Evolutionary conservation across 1,140 invertebrate species (phyloP).

Genomic region (Brachionus sp.): DNA sequence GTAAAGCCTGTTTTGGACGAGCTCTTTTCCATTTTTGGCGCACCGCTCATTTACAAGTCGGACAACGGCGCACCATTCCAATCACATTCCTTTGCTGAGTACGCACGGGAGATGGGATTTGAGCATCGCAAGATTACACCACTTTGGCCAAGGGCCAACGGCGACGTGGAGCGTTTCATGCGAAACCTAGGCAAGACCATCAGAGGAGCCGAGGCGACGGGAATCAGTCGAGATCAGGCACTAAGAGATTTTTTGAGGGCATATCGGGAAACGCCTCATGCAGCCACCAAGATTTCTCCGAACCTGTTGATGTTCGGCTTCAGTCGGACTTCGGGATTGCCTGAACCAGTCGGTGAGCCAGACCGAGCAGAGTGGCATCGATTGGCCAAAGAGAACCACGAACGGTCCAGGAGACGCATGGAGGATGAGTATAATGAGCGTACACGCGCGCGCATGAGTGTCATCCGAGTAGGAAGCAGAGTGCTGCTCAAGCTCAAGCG

Average conservation of each 20-base stretch:
- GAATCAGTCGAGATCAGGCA: neutral
- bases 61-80: slow-evolving; percentile 48
- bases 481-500: neutral
- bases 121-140: slow-evolving; percentile 47
- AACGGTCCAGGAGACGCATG: neutral
- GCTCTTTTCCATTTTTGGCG: slow-evolving; percentile 47
- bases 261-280: neutral
- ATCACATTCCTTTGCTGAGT: slow-evolving; percentile 42
- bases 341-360: neutral
- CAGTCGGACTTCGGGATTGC: neutral
- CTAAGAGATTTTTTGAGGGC: neutral
- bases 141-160: slow-evolving; percentile 46
- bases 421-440: neutral
- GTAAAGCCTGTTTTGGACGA: slow-evolving; percentile 6
- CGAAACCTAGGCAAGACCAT: slow-evolving; percentile 36
- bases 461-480: neutral
- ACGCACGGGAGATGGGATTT: slow-evolving; percentile 44
- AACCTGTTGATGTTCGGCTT: neutral
- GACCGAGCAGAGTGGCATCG: neutral
- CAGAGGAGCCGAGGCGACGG: neutral
- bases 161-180: slow-evolving; percentile 47
- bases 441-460: neutral
- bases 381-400: neutral
- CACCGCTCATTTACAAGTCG: slow-evolving; percentile 45
- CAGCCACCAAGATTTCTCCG: neutral